Conservation (phyloP, 2,797 vertebrate genomes). For the Mormyrops boulengeri region DNA sequence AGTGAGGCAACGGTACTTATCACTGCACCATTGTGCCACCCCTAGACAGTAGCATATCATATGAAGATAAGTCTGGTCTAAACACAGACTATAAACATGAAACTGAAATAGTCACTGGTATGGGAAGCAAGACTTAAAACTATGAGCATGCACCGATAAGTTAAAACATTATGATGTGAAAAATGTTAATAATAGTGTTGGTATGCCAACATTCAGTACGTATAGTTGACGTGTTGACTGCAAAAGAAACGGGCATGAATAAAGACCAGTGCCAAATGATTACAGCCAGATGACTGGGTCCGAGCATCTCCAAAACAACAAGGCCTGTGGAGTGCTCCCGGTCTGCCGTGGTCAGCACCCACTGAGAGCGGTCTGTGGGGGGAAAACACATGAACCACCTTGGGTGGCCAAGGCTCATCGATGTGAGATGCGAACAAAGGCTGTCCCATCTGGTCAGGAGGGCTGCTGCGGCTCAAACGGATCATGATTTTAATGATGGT, state of each 20-base stretch:
- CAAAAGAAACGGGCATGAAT: background rate
- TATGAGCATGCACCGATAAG: background rate
- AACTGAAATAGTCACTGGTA: background rate
- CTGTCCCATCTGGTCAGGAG: background rate
- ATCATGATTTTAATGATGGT: background rate
- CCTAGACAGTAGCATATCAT: background rate
- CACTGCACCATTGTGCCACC: background rate
- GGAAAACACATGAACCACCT: background rate
- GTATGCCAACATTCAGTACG: background rate
- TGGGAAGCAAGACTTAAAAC: background rate
- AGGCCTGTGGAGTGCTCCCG: background rate
- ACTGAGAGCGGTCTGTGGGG: background rate
- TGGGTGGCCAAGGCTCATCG: background rate
- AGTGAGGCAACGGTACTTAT: background rate
- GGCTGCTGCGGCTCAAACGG: background rate
- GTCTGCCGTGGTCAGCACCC: background rate
- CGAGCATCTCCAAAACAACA: background rate
- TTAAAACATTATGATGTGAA: background rate
- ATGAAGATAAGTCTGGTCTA: background rate
- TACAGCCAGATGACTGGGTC: background rate
- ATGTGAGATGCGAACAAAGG: background rate
- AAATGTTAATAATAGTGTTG: background rate
- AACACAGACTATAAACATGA: background rate
- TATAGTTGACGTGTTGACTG: background rate
- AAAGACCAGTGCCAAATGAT: background rate